Percentiles rank a stretch among this genome's conserved stretches.
Conservation (phyloP, 2,113 vertebrate genomes). For the Microtus montanus region DNA sequence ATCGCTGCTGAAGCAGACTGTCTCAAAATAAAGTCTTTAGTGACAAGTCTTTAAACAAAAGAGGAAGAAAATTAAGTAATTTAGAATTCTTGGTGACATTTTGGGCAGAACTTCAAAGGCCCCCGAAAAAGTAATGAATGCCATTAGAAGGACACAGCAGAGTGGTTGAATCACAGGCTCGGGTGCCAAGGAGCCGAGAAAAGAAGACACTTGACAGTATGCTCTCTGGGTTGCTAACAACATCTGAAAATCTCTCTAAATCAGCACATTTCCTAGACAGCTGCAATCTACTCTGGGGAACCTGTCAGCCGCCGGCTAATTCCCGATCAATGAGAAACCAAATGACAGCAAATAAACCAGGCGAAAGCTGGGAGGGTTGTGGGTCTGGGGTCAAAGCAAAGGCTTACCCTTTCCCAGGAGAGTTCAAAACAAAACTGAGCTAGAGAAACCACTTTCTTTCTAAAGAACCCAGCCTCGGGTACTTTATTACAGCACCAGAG, state of each 20-base stretch:
- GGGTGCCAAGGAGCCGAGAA: slow-evolving; percentile 38
- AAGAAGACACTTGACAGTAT: slow-evolving; percentile 61
- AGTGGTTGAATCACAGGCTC: slow-evolving; percentile 50
- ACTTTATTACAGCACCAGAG: not conserved
- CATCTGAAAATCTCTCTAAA: slow-evolving; percentile 62
- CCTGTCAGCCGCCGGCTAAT: slow-evolving; percentile 55
- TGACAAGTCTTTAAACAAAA: slow-evolving; percentile 30
- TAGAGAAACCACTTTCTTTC: not conserved
- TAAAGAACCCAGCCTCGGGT: not conserved
- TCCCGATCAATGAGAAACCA: slow-evolving; percentile 70
- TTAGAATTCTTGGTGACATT: slow-evolving; percentile 28
- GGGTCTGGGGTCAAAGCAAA: not conserved
- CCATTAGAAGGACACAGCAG: slow-evolving; percentile 28
- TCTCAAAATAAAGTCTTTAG: slow-evolving; percentile 36
- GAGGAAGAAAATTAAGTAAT: slow-evolving; percentile 58
- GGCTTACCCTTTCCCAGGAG: not conserved
- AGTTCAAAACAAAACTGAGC: not conserved
- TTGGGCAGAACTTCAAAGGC: slow-evolving; percentile 23
- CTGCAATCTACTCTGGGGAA: not conserved
- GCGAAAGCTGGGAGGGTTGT: not conserved
- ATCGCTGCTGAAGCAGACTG: not conserved
- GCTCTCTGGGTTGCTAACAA: slow-evolving; percentile 74
- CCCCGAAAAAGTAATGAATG: slow-evolving; percentile 48
- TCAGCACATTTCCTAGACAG: slow-evolving; percentile 81
- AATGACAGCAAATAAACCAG: slow-evolving; percentile 40